These are phyloP conservation scores for Thermophis baileyi DNA, from an alignment of 2,113 vertebrate species.

Conservation along the genomic window DNA sequence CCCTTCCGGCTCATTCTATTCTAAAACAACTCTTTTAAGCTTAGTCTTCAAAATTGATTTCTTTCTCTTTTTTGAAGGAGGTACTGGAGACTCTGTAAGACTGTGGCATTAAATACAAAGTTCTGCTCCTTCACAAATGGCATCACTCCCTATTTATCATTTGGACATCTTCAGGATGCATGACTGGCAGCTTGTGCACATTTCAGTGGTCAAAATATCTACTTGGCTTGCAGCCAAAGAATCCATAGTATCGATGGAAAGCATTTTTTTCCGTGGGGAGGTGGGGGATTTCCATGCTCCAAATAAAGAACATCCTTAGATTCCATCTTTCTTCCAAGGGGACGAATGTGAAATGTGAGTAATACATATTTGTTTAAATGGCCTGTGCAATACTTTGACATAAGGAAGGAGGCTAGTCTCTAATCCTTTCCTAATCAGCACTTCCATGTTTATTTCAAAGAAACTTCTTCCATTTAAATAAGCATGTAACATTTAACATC, in stretches of 20 bases:
- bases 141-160: background rate
- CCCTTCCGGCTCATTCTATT: too few relatives aligned
- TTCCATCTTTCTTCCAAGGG: background rate
- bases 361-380: background rate
- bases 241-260: background rate
- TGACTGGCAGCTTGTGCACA: background rate
- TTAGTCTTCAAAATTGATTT: background rate
- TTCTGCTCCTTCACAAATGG: background rate
- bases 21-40: background rate
- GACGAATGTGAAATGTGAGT: background rate
- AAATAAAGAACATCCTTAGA: background rate
- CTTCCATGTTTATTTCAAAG: background rate
- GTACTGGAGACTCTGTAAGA: background rate
- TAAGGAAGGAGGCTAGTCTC: background rate
- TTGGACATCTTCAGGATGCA: background rate
- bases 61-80: background rate
- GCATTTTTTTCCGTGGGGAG: background rate
- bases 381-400: background rate
- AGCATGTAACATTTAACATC: background rate
- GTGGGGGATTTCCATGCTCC: background rate
- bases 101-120: background rate
- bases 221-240: background rate
- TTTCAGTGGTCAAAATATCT: background rate
- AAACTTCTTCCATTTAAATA: background rate
- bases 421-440: background rate